Conservation (phyloP, 1,140 invertebrate genomes). For the Drosophila dunni region DNA sequence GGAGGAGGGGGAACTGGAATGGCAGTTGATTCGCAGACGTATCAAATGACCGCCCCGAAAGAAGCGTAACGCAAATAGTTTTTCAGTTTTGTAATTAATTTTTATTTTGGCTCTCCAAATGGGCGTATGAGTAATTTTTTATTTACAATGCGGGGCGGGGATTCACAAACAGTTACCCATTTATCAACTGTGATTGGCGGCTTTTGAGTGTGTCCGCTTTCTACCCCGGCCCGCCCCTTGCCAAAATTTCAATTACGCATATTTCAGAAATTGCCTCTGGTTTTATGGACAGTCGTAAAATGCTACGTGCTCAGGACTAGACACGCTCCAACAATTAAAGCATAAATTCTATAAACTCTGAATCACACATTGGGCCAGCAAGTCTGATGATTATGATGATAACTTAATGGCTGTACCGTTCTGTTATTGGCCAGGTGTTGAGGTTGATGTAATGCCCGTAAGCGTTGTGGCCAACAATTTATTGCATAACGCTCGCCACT, state of each 20-base stretch:
- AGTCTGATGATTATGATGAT: constrained; percentile 10
- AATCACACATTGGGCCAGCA: constrained; percentile 4
- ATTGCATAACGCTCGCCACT: constrained; percentile 10
- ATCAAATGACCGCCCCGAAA: constrained; percentile 57
- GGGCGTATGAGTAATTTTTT: constrained; percentile 41
- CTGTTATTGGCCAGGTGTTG: constrained; percentile 28
- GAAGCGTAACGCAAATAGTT: constrained; percentile 48
- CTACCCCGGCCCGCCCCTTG: not conserved
- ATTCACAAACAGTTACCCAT: constrained; percentile 14
- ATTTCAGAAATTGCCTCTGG: constrained; percentile 12
- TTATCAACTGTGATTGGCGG: constrained; percentile 30
- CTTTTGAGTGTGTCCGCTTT: not conserved
- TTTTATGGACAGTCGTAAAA: constrained; percentile 27
- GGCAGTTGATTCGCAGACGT: constrained; percentile 55
- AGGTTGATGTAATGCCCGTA: constrained; percentile 19
- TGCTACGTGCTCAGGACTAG: constrained; percentile 29
- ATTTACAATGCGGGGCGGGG: constrained; percentile 2
- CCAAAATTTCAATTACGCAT: constrained; percentile 29
- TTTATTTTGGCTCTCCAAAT: constrained; percentile 33
- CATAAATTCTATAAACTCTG: constrained; percentile 7
- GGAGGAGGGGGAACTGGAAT: not conserved
- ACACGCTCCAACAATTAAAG: constrained; percentile 31
- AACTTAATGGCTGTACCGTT: constrained; percentile 12
- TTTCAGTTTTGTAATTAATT: constrained; percentile 40
- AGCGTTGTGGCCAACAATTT: constrained; percentile 11